Base-by-base conservation (phyloP, 2,888 invertebrate genomes). In the Petrolisthes manimaculis region DNA sequence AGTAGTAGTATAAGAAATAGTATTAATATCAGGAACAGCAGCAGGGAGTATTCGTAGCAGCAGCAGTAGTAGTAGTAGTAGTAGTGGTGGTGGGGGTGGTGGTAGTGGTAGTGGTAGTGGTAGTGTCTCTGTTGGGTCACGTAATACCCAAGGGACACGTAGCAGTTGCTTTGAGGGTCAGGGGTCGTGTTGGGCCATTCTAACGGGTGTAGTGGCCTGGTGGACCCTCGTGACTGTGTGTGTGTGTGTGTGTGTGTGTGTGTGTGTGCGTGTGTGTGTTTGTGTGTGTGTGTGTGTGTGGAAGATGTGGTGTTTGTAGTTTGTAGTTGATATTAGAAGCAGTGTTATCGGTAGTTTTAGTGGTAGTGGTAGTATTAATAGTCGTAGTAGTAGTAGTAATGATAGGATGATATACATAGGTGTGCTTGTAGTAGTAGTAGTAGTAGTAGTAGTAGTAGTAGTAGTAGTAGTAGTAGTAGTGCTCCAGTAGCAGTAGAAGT, bases 221-320 rank as follows among this genome's bases (percentile, higher is more conserved):
- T n/a, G n/a, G n/a, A n/a, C n/a, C 53, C 79, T 51, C 18, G 5
- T n/a, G 12, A 55, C 9, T 9, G 21, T 18, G 21, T 55, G 54
- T 79, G 55, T 55, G 79, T 54, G 79, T 51, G 55, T 51, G 51
- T 54, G 53, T 54, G 79, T 54, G 51, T 51, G 79, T 79, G 79
- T 79, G 54, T 79, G 79, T 79, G 75, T 54, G 79, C 21, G 74
- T 74, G 74, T 6, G 78, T 77, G 77, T 77, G 74, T 74, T 8
- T 74, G n/a, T 74, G 74, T 74, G 74, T 6, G 12, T 12, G 74
- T 74, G 74, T 6, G 8, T n/a, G 74, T 74, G 74, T 74, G 74
- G 18, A 5, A 61, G 8, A 9, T 6, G 61, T 61, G 61, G 61
- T 61, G 61, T 6, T 14, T 9, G 61, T 61, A 12, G 74, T 21